A percentile compares a stretch with the other conserved stretches of the same genome.
Evolutionary conservation across 2,113 vertebrate genomes (phyloP).

Genomic region (Pteruthius melanotis): DNA sequence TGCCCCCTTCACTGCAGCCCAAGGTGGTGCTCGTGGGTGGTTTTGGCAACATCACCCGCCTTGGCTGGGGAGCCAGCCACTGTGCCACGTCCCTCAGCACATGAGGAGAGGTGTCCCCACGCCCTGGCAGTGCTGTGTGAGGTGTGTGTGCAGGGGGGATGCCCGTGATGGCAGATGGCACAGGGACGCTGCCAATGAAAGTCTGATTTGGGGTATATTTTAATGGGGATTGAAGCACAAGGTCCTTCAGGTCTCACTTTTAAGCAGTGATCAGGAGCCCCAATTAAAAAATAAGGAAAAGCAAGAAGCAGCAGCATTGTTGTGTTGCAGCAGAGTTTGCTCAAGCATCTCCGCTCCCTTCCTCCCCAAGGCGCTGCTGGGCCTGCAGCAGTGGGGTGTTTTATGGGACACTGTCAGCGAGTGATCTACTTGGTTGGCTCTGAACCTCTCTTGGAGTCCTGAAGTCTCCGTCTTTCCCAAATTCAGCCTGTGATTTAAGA

Average conservation of each 20-base stretch:
- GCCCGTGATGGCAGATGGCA: not conserved
- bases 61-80: not conserved
- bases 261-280: not conserved
- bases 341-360: not conserved
- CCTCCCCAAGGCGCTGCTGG: not conserved
- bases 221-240: not conserved
- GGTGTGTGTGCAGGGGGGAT: not conserved
- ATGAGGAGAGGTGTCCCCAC: not conserved
- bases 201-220: not conserved
- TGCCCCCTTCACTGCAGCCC: not conserved
- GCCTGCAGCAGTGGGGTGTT: not conserved
- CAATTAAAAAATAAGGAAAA: not conserved
- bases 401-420: constrained; percentile 6
- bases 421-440: constrained; percentile 8
- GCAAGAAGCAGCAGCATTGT: not conserved
- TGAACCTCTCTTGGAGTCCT: not conserved
- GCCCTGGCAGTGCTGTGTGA: not conserved
- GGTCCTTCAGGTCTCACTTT: not conserved
- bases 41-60: not conserved
- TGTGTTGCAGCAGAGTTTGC: not conserved
- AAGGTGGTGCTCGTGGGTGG: not conserved
- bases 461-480: not conserved
- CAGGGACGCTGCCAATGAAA: not conserved
- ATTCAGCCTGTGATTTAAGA: not conserved
- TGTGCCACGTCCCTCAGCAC: rapidly evolving